These are phyloP conservation scores for Kryptolebias marmoratus DNA, from an alignment of 2,113 vertebrate species.

Conservation along the genomic window DNA sequence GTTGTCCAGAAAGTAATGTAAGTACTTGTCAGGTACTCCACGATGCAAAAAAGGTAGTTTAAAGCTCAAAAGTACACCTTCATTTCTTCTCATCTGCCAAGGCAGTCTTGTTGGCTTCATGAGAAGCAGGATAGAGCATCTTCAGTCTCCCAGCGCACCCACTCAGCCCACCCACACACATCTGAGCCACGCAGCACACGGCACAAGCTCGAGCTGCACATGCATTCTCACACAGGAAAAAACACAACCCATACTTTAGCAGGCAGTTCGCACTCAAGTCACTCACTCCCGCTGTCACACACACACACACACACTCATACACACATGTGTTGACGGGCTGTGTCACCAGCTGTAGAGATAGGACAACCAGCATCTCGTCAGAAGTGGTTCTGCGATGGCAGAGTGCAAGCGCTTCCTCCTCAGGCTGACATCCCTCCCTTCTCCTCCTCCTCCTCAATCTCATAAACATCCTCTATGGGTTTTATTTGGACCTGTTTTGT, in stretches of 20 bases:
- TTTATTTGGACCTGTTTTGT: constrained; percentile 58
- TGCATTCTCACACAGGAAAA: constrained; percentile 57
- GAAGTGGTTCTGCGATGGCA: constrained; percentile 40
- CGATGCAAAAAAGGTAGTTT: constrained; percentile 20
- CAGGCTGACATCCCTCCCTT: constrained; percentile 50
- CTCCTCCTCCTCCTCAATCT: constrained; percentile 25
- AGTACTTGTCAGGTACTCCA: constrained; percentile 4
- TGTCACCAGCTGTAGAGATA: constrained; percentile 56
- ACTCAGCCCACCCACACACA: constrained; percentile 77
- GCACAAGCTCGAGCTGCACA: constrained; percentile 61
- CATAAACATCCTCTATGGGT: constrained; percentile 61
- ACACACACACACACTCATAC: constrained; percentile 14
- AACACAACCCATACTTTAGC: constrained; percentile 42
- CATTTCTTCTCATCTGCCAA: constrained; percentile 39
- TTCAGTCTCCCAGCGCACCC: constrained; percentile 73
- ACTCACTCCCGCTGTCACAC: constrained; percentile 24
- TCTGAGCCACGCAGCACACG: constrained; percentile 66
- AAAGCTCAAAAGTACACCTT: constrained; percentile 32
- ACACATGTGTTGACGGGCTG: constrained; percentile 14
- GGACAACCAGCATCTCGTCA: constrained; percentile 32
- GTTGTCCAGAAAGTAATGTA: neutral
- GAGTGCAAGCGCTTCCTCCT: constrained; percentile 51
- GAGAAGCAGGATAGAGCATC: constrained; percentile 68
- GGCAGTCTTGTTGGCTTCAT: constrained; percentile 64
- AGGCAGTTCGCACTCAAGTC: constrained; percentile 50